Conservation (phyloP, 2,113 vertebrate genomes). For the Hippocampus comes region DNA sequence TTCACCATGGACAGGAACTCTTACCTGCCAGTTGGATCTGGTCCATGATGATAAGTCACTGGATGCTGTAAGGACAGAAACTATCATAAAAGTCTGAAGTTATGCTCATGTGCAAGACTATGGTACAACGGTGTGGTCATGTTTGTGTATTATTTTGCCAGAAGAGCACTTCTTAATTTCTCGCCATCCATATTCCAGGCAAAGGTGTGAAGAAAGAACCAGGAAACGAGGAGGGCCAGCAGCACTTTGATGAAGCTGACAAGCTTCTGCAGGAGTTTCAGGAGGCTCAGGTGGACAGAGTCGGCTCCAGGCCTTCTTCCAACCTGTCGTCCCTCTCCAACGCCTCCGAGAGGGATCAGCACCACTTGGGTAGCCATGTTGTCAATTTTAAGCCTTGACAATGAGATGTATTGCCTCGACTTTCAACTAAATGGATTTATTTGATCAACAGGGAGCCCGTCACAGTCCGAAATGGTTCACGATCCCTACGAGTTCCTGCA, state of each 20-base stretch:
- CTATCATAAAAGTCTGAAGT: too few species aligned
- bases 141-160: neutral
- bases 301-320: slow-evolving; percentile 90
- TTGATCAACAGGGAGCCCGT: slow-evolving; percentile 81
- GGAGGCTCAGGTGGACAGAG: slow-evolving; percentile 86
- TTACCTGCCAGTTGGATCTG: too few species aligned
- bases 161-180: neutral
- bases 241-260: slow-evolving; percentile 86
- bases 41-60: too few species aligned
- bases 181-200: slow-evolving; percentile 60
- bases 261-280: slow-evolving; percentile 95
- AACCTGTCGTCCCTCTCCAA: slow-evolving; percentile 95
- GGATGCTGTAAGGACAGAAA: too few species aligned
- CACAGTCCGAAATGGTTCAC: slow-evolving; percentile 85
- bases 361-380: slow-evolving; percentile 77
- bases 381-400: neutral
- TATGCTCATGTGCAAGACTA: neutral
- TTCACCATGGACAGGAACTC: too few species aligned
- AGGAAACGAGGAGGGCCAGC: slow-evolving; percentile 84
- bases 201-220: slow-evolving; percentile 90
- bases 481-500: slow-evolving; percentile 96
- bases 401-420: neutral
- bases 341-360: slow-evolving; percentile 89
- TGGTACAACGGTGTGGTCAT: neutral
- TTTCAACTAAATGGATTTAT: slow-evolving; percentile 3